These are phyloP conservation scores for Octomys mimax DNA, from an alignment of 2,797 vertebrate genomes.

Conservation along the genomic window DNA sequence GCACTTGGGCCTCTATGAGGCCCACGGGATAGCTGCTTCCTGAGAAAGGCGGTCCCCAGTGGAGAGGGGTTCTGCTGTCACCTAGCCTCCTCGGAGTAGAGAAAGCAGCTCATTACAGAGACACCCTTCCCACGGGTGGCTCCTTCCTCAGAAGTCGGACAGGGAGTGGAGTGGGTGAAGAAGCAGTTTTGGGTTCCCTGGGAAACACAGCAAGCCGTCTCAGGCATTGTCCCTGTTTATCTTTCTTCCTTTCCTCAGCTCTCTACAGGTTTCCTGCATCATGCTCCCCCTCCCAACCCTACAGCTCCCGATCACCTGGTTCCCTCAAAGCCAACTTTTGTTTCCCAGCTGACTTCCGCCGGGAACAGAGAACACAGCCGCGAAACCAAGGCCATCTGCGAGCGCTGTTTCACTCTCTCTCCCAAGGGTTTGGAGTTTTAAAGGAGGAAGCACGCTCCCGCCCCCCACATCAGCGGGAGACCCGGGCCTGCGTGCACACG, in stretches of 20 bases:
- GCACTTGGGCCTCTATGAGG: not conserved
- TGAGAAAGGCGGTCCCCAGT: not conserved
- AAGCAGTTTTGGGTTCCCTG: not conserved
- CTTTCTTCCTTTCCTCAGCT: not conserved
- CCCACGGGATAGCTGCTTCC: not conserved
- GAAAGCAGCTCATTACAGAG: conserved; percentile 32
- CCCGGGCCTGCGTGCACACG: not conserved
- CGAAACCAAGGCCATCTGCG: not conserved
- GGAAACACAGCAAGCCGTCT: not conserved
- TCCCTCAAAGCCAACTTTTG: not conserved
- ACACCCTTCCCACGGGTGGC: not conserved
- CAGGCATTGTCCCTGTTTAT: not conserved
- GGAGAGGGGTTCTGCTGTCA: not conserved
- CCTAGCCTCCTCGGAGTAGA: not conserved
- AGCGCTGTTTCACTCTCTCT: not conserved
- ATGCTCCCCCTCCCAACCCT: not conserved
- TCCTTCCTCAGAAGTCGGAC: not conserved
- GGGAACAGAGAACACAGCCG: not conserved
- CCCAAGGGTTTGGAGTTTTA: not conserved
- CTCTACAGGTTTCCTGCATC: not conserved
- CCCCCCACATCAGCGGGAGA: not conserved
- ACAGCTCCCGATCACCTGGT: not conserved
- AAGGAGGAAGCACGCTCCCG: not conserved
- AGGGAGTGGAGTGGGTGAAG: too few species aligned
- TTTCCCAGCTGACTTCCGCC: conserved; percentile 5